Evolutionary conservation across 2,888 invertebrate genomes (phyloP).

Genomic region (Byasa hedistus): DNA sequence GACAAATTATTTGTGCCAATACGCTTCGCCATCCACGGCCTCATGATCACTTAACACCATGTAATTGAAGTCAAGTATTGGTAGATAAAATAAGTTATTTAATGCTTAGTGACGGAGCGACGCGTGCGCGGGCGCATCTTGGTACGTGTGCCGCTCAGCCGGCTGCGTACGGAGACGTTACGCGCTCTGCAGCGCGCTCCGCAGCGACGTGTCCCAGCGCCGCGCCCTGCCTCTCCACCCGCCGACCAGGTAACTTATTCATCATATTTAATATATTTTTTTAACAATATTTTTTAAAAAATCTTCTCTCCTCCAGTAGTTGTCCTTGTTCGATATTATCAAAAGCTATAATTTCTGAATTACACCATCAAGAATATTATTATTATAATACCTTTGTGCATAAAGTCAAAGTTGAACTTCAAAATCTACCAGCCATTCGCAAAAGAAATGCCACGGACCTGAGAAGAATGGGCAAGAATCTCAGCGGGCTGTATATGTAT

Average conservation of each 20-base stretch:
- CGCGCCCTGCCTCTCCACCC: slow-evolving; percentile 42
- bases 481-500: too few species aligned
- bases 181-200: slow-evolving; percentile 57
- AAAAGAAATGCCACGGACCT: too few species aligned
- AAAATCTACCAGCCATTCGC: too few species aligned
- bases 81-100: neutral
- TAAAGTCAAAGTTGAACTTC: too few species aligned
- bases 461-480: too few species aligned
- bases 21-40: too few species aligned
- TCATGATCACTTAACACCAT: neutral
- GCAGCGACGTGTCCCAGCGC: slow-evolving; percentile 39
- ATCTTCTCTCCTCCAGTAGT: too few species aligned
- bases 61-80: neutral
- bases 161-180: slow-evolving; percentile 56
- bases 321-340: too few species aligned
- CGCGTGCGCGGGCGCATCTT: slow-evolving; percentile 47
- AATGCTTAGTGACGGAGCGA: slow-evolving; percentile 38
- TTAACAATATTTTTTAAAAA: neutral
- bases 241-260: slow-evolving; percentile 30
- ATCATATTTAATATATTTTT: neutral
- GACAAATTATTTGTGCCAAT: too few species aligned
- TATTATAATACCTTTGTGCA: too few species aligned
- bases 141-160: slow-evolving; percentile 60
- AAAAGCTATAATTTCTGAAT: too few species aligned
- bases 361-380: too few species aligned